Percentiles rank a stretch among this genome's conserved stretches.
Conservation (phyloP, 2,113 vertebrate species). For the Thunnus thynnus region DNA sequence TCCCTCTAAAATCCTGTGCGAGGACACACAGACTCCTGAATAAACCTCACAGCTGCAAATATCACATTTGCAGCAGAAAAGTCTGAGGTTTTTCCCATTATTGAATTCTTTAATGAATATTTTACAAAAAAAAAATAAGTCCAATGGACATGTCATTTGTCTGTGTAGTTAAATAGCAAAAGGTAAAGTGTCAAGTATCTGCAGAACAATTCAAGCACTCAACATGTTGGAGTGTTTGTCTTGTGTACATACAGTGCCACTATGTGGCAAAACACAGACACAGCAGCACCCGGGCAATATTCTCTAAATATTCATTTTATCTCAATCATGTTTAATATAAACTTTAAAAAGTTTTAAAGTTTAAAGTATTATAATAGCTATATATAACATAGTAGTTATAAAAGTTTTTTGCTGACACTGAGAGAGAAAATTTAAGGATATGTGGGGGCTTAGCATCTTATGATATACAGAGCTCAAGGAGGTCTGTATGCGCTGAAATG, state of each 20-base stretch:
- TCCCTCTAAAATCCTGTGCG: not conserved
- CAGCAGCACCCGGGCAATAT: conserved; percentile 35
- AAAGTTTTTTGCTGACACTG: not conserved
- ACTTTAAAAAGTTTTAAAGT: not conserved
- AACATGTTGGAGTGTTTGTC: conserved; percentile 15
- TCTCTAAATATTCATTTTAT: not conserved
- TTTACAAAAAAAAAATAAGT: not conserved
- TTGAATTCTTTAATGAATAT: not conserved
- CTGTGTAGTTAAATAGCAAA: conserved; percentile 10
- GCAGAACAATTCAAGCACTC: conserved; percentile 3
- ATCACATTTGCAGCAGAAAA: not conserved
- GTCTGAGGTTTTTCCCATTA: not conserved
- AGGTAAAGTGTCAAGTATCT: conserved; percentile 1
- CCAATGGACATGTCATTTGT: not conserved
- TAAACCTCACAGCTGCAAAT: not conserved
- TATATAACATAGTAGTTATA: too few relatives aligned
- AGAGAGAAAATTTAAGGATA: not conserved
- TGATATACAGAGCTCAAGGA: too few relatives aligned
- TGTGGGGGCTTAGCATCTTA: too few relatives aligned
- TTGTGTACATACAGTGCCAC: conserved; percentile 61
- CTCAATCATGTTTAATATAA: not conserved
- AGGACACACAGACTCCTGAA: conserved; percentile 15
- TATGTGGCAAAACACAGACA: conserved; percentile 68
- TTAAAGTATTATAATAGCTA: too few relatives aligned
- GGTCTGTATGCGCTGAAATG: not conserved